Percentiles rank a stretch among this genome's conserved stretches.
Evolutionary conservation across 2,888 invertebrate species (phyloP).

Genomic region (Xestia ashworthii): DNA sequence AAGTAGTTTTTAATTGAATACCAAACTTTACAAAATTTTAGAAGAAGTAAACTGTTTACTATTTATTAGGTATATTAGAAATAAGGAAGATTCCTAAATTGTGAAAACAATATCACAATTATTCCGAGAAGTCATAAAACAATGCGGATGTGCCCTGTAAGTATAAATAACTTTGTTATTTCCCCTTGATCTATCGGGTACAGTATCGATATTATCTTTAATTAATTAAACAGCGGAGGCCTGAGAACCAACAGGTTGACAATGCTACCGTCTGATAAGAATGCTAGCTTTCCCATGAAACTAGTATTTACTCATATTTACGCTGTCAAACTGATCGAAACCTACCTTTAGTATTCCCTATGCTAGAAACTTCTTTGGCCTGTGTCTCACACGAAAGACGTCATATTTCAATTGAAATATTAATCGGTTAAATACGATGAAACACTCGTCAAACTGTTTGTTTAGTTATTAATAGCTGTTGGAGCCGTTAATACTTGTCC

Average conservation of each 20-base stretch:
- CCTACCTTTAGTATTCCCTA: background rate
- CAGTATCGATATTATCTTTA: background rate
- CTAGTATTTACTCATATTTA: background rate
- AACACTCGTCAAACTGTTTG: slow-evolving; percentile 19
- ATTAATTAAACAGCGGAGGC: background rate
- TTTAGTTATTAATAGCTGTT: background rate
- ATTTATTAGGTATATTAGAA: no score
- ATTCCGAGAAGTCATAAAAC: background rate
- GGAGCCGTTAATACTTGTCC: background rate
- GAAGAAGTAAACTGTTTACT: background rate
- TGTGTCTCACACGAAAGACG: background rate
- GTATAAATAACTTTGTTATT: background rate
- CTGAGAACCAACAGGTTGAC: background rate
- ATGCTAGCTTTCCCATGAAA: background rate
- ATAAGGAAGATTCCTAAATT: background rate
- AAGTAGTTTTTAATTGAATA: background rate
- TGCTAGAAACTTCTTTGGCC: background rate
- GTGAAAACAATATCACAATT: background rate
- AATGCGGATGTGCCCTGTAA: background rate
- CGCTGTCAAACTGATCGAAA: background rate
- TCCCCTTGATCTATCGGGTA: background rate
- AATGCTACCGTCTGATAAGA: background rate
- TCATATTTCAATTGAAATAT: slow-evolving; percentile 8
- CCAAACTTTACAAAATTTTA: background rate
- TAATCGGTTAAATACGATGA: background rate